Conservation (phyloP, 2,888 invertebrate species). For the Mayetiola destructor region DNA sequence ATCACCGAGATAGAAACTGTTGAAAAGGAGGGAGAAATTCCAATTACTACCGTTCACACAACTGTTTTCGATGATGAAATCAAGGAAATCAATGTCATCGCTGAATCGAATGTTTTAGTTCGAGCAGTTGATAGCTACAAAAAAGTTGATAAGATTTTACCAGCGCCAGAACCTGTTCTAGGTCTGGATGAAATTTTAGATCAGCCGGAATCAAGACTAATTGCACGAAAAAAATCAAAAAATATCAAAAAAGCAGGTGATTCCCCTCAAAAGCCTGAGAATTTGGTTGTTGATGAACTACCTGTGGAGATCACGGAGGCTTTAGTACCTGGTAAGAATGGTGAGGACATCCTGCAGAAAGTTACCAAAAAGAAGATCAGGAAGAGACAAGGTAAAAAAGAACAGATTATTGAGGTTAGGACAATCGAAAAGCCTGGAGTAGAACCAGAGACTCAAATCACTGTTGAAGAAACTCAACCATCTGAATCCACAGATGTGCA, state of each 20-base stretch:
- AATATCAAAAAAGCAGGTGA: constrained; percentile 19
- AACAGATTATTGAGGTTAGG: constrained; percentile 31
- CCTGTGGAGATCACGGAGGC: constrained; percentile 22
- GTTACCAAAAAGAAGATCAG: constrained; percentile 27
- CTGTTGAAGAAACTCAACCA: constrained; percentile 23
- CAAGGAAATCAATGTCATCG: not conserved
- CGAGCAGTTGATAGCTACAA: not conserved
- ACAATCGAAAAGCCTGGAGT: constrained; percentile 30
- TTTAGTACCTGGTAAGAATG: constrained; percentile 24
- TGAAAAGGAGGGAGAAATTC: constrained; percentile 29
- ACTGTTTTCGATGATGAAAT: not conserved
- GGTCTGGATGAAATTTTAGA: constrained; percentile 15
- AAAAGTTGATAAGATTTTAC: not conserved
- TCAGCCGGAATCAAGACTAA: too few species aligned
- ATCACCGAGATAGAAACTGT: constrained; percentile 31
- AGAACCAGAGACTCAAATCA: constrained; percentile 26
- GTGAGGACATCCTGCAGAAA: constrained; percentile 29
- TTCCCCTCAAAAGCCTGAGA: constrained; percentile 14
- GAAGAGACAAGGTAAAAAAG: constrained; percentile 27
- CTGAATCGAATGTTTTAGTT: not conserved
- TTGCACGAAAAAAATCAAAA: constrained; percentile 21
- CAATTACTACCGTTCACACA: constrained; percentile 26
- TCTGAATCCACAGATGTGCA: constrained; percentile 7
- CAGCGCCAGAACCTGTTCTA: constrained; percentile 17
- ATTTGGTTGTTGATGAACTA: constrained; percentile 24